Evolutionary conservation across 2,888 invertebrate species (phyloP), one percentile per base, ranked within the genome.

Genomic region (Sphecodes monilicornis): DNA sequence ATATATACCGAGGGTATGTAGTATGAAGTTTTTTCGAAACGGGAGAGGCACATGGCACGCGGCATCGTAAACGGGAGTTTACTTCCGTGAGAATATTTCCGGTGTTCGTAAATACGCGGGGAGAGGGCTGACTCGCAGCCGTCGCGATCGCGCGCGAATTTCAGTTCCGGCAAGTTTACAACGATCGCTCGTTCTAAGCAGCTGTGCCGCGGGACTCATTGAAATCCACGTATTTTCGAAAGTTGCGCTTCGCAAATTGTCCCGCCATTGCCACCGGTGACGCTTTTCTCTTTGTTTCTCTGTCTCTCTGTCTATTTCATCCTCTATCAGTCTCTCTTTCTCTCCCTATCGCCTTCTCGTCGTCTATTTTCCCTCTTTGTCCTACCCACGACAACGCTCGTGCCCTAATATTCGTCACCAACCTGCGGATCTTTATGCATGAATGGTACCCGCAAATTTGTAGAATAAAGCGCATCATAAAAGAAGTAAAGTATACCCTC

Each of bases 181-280:
- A 66, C 78, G 76, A 46, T 76, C 73, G 84, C 81, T 81, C 81
- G 86, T 86, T 86, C 81, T 66, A 79, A 84, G 76, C 87, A 87
- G 81, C 87, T 87, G 87, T 54, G 84, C 77, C 86, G 50, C 76
- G 50, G 68, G 75, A 76, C 82, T 84, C 84, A 84, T 81, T 81
- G 84, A 79, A 79, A 86, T 82, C 75, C 81, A 50, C 81, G 81
- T 66, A 86, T 87, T 86, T 87, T 83, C 86, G 78, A 50, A 87
- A 84, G 84, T 86, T 84, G 78, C 75, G 77, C 39, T 70, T 82
- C 70, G 86, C 73, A 76, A 82, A 84, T 81, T 71, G 71, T 74
- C 46, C 57, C n/a, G 10, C 69, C 39, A 46, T 39, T 39, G 41
- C 64, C 43, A 22, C 13, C 68, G n/a, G 57, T 69, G 10, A 68